A percentile compares a stretch with the other conserved stretches of the same genome.
phyloP scores from a whole-genome alignment of 2,888 invertebrate species.

The Plemyria rubiginata region DNA sequence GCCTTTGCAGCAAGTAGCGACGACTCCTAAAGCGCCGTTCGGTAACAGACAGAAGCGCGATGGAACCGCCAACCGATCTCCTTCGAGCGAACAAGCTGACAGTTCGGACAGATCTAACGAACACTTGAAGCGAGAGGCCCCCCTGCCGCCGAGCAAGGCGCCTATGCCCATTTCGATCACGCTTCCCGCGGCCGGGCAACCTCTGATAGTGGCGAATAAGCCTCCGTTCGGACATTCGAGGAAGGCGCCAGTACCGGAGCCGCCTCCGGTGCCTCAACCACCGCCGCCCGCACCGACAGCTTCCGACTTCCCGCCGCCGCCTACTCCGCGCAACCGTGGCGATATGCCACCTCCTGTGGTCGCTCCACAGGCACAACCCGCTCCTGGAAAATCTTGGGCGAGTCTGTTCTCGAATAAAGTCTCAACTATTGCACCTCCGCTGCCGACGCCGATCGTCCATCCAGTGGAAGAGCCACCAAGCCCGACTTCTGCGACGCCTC shows the following conservation, averaged over 20 bases:
- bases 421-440: conserved; percentile 42
- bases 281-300: conserved; percentile 79
- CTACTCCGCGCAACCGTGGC: conserved; percentile 73
- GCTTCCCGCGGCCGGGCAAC: conserved; percentile 70
- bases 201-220: conserved; percentile 80
- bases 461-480: conserved; percentile 65
- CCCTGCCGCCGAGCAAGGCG: conserved; percentile 75
- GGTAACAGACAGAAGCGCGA: conserved; percentile 78
- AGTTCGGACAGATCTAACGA: conserved; percentile 57
- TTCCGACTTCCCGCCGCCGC: conserved; percentile 81
- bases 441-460: conserved; percentile 37
- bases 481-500: conserved; percentile 59
- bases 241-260: conserved; percentile 64
- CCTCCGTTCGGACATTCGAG: conserved; percentile 78
- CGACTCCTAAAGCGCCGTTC: conserved; percentile 77
- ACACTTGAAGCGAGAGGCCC: conserved; percentile 70
- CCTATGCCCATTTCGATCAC: conserved; percentile 82
- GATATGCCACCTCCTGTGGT: conserved; percentile 67
- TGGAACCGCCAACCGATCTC: conserved; percentile 68
- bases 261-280: conserved; percentile 68
- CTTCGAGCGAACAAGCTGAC: conserved; percentile 66
- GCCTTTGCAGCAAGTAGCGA: conserved; percentile 73
- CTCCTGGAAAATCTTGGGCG: conserved; percentile 87
- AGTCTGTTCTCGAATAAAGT: conserved; percentile 85
- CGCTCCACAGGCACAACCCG: conserved; percentile 70